Evolutionary conservation across 2,888 invertebrate genomes (phyloP), one percentile per base, ranked within the genome.

Genomic region (Lepas anatifera): DNA sequence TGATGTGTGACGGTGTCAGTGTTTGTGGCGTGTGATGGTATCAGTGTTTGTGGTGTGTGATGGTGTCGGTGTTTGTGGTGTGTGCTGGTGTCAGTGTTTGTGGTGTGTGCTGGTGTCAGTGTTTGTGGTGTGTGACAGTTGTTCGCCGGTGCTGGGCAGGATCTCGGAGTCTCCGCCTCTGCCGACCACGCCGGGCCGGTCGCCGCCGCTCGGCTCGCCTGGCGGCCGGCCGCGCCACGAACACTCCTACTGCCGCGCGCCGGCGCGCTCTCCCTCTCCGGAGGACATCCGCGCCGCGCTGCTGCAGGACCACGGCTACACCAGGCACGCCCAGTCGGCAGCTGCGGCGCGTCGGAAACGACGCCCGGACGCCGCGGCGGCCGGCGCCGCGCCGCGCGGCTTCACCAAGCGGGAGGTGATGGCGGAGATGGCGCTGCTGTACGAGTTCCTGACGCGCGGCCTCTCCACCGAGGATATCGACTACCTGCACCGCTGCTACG

Each of bases 391-490:
- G 29, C 74, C 75, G 48, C 68, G 63, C 25, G 74, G 68, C 71
- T 81, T 79, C 72, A 75, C 75, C 67, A 75, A 76, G 39, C 76
- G 82, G 69, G 75, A 76, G 68, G 74, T 78, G n/a, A 76, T 79
- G 29, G 80, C 87, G 22, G 94, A 96, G 79, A 87, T 92, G 87
- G 86, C 87, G 72, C 85, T 93, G 63, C 81, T 91, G 52, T 96
- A 92, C 81, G 90, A 92, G 79, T 95, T 96, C 81, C 85, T 95
- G 50, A 92, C 91, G n/a, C 86, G 87, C 72, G 94, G 83, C 22
- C 89, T 96, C 76, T 95, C 96, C 78, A 81, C 84, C n/a, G 96
- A 97, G 79, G 96, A 97, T 79, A 88, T 92, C 72, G 85, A 85
- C 73, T 91, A 87, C 77, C 83, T 96, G 75, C 87, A 89, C 76